Conservation (phyloP, 2,113 vertebrate species). For the Catharus minimus region DNA sequence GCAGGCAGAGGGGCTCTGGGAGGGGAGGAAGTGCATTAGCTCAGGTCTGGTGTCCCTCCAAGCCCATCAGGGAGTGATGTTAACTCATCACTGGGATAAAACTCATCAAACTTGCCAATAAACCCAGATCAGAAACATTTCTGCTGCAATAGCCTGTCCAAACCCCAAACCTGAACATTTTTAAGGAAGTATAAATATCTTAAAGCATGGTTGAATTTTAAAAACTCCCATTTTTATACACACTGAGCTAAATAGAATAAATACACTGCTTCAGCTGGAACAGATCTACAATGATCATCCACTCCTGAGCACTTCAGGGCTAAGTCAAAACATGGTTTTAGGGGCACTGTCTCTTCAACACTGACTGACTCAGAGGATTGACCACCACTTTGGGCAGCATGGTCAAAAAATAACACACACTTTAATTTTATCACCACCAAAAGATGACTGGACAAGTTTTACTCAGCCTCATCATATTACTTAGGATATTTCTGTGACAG, state of each 20-base stretch:
- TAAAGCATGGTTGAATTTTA: neutral
- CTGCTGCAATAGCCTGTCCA: neutral
- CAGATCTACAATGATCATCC: neutral
- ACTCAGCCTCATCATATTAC: neutral
- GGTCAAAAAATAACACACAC: neutral
- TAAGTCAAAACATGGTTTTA: neutral
- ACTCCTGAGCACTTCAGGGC: neutral
- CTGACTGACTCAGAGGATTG: rapidly evolving
- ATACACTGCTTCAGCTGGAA: neutral
- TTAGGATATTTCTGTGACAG: neutral
- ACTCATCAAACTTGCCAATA: neutral
- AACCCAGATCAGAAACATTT: neutral
- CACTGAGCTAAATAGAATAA: neutral
- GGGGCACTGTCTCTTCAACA: neutral
- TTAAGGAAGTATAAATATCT: neutral
- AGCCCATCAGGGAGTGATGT: neutral
- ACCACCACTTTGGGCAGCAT: neutral
- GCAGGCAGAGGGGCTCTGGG: neutral
- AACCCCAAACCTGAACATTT: neutral
- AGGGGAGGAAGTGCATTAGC: neutral
- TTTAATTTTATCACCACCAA: neutral
- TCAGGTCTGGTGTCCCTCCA: neutral
- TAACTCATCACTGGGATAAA: neutral
- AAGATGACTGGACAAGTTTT: neutral
- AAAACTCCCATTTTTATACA: neutral